Evolutionary conservation across 2,113 vertebrate genomes (phyloP), one percentile per base, ranked within the genome.

Genomic region (Pseudorhombus dupliciocellatus): DNA sequence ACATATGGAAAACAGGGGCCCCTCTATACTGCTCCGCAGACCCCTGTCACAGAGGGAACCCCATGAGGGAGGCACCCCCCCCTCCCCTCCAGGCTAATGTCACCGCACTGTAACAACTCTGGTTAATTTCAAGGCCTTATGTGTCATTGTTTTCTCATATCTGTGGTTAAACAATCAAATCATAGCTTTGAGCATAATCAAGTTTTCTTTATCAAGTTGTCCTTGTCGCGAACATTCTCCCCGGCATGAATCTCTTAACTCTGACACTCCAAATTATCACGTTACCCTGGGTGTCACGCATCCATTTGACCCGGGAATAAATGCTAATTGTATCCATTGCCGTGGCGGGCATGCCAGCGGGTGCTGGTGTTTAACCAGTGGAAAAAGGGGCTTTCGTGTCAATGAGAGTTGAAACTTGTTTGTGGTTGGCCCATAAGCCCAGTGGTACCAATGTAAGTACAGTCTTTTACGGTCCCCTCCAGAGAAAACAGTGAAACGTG

Each of bases 1-100:
- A 3, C 58, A 73, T 65, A 85, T 50, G 24, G 67, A 83, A 85
- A 88, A 86, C 67, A 81, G 70, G 77, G 65, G 67, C 79, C 68
- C 62, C 57, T 73, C 64, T 56, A 50, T 77, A 66, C 6, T 14
- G 26, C 62, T 44, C 51, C 2, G 30, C 61, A 69, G 59, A 22
- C 44, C 80, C 79, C 75, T 6, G 9, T 58, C 22, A 12, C n/a
- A 16, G 28, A 73, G 55, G 55, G 75, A 79, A 70, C 66, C 64
- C 56, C 53, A 4, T 51, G 6, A 14, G 62, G 60, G 77, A 75
- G 54, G 30, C 30, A 42, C 67, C 52, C 63, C 31, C 24, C 65
- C 69, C 18, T 66, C 60, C 40, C 54, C 60, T 44, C 54, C 46
- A 4, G 16, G 51, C 65, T 62, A 48, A 71, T 30, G 50, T 70